These are phyloP conservation scores for Aphelinus certus DNA, from an alignment of 1,140 invertebrate genomes.

Conservation along the genomic window DNA sequence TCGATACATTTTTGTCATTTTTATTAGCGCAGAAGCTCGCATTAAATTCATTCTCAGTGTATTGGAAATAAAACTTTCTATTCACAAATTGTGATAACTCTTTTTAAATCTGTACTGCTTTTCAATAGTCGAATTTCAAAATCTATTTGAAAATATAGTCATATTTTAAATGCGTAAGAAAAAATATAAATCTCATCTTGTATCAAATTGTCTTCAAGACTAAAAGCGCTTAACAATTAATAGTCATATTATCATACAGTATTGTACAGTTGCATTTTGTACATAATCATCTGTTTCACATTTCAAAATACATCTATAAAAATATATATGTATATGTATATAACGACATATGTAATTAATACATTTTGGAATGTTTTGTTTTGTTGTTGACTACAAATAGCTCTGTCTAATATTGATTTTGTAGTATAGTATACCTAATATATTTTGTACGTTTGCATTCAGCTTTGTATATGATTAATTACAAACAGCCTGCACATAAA, in stretches of 20 bases:
- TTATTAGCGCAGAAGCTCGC: too few relatives aligned
- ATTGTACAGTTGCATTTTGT: constrained; percentile 24
- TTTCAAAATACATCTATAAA: constrained; percentile 39
- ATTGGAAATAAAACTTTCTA: constrained; percentile 22
- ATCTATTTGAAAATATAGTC: constrained; percentile 24
- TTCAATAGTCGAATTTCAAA: constrained; percentile 8
- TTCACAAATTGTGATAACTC: constrained; percentile 27
- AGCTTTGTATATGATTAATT: constrained; percentile 9
- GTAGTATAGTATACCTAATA: constrained; percentile 3
- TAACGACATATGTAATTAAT: constrained; percentile 28
- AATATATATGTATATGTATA: constrained; percentile 34
- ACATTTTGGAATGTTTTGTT: constrained; percentile 40
- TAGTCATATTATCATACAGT: constrained; percentile 21
- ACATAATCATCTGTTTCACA: constrained; percentile 5
- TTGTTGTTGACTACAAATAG: constrained; percentile 1
- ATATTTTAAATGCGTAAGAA: neutral
- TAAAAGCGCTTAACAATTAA: constrained; percentile 12
- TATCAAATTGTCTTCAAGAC: constrained; percentile 15
- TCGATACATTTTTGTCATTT: too few relatives aligned
- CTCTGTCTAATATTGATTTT: neutral
- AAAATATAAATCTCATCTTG: constrained; percentile 31
- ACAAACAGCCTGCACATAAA: constrained; percentile 16
- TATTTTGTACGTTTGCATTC: constrained; percentile 14
- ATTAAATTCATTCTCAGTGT: neutral
- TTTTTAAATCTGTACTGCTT: neutral